Evolutionary conservation across 1,140 invertebrate species (phyloP).

Genomic region (Hermetia illucens): DNA sequence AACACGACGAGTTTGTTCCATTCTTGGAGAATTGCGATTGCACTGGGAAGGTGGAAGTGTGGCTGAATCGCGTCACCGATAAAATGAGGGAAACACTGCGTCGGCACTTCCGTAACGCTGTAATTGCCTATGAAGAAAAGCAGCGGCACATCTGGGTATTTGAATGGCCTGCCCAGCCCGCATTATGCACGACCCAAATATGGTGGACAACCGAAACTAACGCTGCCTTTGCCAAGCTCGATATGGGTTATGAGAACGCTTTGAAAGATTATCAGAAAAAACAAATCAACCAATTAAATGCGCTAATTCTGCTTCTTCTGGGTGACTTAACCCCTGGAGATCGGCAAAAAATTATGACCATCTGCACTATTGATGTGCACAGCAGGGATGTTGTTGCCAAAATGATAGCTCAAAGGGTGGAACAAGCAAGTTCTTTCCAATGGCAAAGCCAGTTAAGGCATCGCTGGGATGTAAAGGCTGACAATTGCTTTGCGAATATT

Average conservation of each 20-base stretch:
- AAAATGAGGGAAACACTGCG: slow-evolving; percentile 67
- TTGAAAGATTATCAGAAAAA: slow-evolving; percentile 89
- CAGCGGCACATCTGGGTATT: slow-evolving; percentile 84
- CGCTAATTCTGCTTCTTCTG: slow-evolving; percentile 63
- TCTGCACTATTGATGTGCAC: slow-evolving; percentile 88
- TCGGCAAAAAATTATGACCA: slow-evolving; percentile 88
- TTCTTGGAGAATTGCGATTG: slow-evolving; percentile 67
- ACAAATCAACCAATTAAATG: slow-evolving; percentile 69
- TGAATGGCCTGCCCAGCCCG: slow-evolving; percentile 75
- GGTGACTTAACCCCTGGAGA: slow-evolving; percentile 69
- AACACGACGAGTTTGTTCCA: slow-evolving; percentile 58
- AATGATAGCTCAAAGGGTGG: slow-evolving; percentile 68
- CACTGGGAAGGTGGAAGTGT: slow-evolving; percentile 77
- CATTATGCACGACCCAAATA: slow-evolving; percentile 81
- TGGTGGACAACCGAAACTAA: slow-evolving; percentile 92
- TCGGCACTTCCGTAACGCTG: slow-evolving; percentile 62
- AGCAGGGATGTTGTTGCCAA: slow-evolving; percentile 78
- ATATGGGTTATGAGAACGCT: slow-evolving; percentile 90
- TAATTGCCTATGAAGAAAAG: slow-evolving; percentile 78
- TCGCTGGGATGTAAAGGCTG: slow-evolving; percentile 66
- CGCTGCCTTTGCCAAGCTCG: slow-evolving; percentile 70
- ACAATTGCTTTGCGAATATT: slow-evolving; percentile 84
- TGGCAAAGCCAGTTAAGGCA: slow-evolving; percentile 88
- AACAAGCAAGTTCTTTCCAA: slow-evolving; percentile 67
- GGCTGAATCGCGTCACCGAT: slow-evolving; percentile 76